Conservation (phyloP, 2,113 vertebrate genomes). For the Gavialis gangeticus region DNA sequence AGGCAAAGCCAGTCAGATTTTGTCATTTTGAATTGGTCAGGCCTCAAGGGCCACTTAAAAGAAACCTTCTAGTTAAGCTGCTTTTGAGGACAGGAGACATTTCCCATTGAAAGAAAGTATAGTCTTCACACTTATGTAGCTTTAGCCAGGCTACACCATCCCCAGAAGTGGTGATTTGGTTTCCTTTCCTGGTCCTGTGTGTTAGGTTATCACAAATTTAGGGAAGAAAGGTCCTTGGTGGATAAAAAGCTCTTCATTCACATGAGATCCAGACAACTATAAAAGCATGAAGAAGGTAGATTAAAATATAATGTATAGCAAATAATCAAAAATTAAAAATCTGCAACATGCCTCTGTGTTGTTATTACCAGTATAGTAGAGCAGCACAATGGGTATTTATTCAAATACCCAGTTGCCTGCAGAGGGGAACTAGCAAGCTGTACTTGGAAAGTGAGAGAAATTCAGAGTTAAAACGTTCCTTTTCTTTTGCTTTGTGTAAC, state of each 20-base stretch:
- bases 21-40: neutral
- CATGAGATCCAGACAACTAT: neutral
- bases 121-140: accelerated
- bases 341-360: neutral
- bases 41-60: neutral
- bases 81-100: neutral
- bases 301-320: neutral
- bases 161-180: neutral
- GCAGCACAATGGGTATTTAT: neutral
- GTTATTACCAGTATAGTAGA: neutral
- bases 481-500: accelerated
- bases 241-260: neutral
- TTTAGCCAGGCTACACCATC: accelerated
- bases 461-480: neutral
- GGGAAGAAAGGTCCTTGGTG: neutral
- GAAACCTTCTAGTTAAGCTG: neutral
- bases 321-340: neutral
- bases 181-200: neutral
- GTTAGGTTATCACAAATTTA: accelerated
- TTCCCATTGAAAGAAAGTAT: neutral
- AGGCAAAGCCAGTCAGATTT: neutral
- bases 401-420: no score
- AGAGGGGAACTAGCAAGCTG: neutral
- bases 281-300: neutral
- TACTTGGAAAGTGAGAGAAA: neutral